Percentiles rank a stretch among this genome's conserved stretches.
Evolutionary conservation across 2,113 vertebrate species (phyloP).

Genomic region (Cavia porcellus): DNA sequence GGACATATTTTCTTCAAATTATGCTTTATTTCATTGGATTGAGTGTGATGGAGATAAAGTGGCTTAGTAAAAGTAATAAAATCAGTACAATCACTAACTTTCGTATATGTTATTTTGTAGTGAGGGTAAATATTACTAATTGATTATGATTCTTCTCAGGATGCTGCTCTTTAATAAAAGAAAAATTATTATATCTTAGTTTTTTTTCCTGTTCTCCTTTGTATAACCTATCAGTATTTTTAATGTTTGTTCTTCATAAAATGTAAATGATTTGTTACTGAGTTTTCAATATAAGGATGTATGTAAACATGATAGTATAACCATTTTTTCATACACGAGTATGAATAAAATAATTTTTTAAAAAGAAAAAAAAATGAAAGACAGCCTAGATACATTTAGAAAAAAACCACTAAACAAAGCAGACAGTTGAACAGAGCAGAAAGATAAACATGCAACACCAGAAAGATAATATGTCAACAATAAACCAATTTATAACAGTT

Average conservation of each 20-base stretch:
- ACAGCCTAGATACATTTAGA: too few relatives aligned
- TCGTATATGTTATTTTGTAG: conserved; percentile 62
- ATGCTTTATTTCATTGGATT: conserved; percentile 68
- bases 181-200: conserved; percentile 70
- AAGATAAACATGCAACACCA: too few relatives aligned
- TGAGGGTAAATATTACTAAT: conserved; percentile 73
- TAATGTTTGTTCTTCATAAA: conserved; percentile 81
- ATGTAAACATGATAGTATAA: conserved; percentile 79
- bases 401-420: too few relatives aligned
- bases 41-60: conserved; percentile 66
- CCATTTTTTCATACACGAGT: conserved; percentile 84
- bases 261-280: conserved; percentile 67
- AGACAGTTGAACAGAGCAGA: too few relatives aligned
- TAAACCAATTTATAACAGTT: too few relatives aligned
- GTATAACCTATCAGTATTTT: conserved; percentile 77
- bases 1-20: conserved; percentile 70
- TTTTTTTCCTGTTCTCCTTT: conserved; percentile 74
- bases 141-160: conserved; percentile 75
- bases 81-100: conserved; percentile 85
- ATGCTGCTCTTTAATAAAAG: conserved; percentile 78
- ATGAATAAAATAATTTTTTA: conserved; percentile 90
- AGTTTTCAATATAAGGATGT: conserved; percentile 68
- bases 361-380: conserved; percentile 59
- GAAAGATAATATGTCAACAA: too few relatives aligned
- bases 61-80: conserved; percentile 71